Evolutionary conservation across 2,888 invertebrate genomes (phyloP), one percentile per base, ranked within the genome.

Genomic region (Lysandra bellargus): DNA sequence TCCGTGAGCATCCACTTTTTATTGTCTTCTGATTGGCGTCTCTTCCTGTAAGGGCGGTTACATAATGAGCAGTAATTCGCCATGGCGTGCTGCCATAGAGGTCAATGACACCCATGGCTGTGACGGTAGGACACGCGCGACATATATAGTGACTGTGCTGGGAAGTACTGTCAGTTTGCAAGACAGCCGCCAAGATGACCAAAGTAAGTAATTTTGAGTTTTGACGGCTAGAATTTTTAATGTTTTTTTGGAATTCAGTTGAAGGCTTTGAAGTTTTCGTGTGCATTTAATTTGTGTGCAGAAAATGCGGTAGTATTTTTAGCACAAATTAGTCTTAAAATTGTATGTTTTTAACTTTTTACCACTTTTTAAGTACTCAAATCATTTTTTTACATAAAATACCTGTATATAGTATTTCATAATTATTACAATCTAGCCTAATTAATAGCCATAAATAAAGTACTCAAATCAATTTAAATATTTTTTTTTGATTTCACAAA

Each of bases 21-120:
- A 33, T 33, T 33, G 33, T 33, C 4, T 2, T 33, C 33, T 69
- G 33, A 69, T 69, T 14, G 33, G 9, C 69, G 69, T 69, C 69
- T 30, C 69, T 69, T 69, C 69, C 69, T 69, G 69, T 69, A 69
- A 69, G 69, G 69, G 69, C 49, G 74, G 75, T 76, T 76, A 76
- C 74, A 40, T 74, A 79, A 73, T 49, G 72, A 33, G 37, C 1
- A 37, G 53, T 57, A 49, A 80, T 80, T 79, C 78, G 69, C 80
- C 81, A 81, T 82, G 78, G 81, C 80, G 74, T 82, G 80, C 74
- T 79, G 83, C 82, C 84, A 82, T 83, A 81, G 85, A 88, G 90
- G 89, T 90, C 91, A 89, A 87, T 89, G 88, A 85, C 90, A 91
- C 82, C 89, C 93, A 88, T 91, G 86, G 84, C 80, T 40, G 84